A percentile compares a stretch with the other conserved stretches of the same genome.
Conservation (phyloP, 2,113 vertebrate genomes). For the Vidua macroura region DNA sequence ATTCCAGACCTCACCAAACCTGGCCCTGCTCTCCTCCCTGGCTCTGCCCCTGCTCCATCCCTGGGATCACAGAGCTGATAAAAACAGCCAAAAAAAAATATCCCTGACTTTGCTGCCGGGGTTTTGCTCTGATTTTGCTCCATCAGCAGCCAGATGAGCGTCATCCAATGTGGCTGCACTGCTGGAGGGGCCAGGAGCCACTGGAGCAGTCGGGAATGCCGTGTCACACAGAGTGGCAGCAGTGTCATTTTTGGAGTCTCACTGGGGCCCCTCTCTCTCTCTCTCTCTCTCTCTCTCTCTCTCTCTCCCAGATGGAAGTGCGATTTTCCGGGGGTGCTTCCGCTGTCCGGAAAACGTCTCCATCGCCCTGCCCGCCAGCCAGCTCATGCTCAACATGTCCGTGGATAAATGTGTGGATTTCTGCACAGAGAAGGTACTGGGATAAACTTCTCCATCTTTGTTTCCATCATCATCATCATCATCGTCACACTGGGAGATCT, state of each 20-base stretch:
- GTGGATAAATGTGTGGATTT: conserved; percentile 94
- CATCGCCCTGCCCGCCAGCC: conserved; percentile 83
- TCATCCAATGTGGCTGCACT: background rate
- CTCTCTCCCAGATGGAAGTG: conserved; percentile 84
- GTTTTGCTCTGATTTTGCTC: background rate
- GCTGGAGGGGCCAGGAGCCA: accelerated
- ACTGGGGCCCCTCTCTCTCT: background rate
- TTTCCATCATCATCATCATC: background rate
- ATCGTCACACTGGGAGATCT: accelerated
- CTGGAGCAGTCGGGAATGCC: accelerated
- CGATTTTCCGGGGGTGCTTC: conserved; percentile 95
- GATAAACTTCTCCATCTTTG: background rate
- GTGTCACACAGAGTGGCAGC: accelerated
- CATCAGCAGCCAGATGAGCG: accelerated
- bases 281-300: background rate
- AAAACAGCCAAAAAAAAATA: background rate
- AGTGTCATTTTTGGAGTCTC: background rate
- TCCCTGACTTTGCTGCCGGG: background rate
- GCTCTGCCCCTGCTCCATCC: background rate
- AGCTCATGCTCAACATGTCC: conserved; percentile 83
- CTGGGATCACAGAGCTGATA: background rate
- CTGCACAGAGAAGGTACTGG: conserved; percentile 88
- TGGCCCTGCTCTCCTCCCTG: background rate
- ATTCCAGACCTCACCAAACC: background rate
- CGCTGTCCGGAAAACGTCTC: conserved; percentile 85